These are phyloP conservation scores for Ophiodon elongatus DNA, from an alignment of 2,113 vertebrate genomes.

Conservation along the genomic window DNA sequence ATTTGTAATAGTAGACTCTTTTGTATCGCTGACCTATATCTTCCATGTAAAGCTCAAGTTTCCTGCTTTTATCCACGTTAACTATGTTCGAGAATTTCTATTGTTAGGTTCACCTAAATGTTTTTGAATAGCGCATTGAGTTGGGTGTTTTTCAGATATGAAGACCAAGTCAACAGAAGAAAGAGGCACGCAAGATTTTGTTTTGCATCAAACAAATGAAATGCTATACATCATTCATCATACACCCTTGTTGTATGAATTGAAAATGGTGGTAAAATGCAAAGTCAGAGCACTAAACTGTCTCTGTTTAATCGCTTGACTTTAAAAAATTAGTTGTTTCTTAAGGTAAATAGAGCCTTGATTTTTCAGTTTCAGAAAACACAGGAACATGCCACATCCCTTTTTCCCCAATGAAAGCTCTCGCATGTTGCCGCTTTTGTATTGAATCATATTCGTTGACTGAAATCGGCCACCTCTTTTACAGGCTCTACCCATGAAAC, in stretches of 20 bases:
- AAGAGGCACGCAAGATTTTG: background rate
- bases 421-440: background rate
- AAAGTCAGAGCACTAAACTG: background rate
- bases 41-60: constrained; percentile 17
- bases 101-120: constrained; percentile 10
- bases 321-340: no score
- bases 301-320: background rate
- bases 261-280: background rate
- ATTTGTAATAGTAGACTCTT: constrained; percentile 3
- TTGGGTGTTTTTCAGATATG: background rate
- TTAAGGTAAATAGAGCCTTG: background rate
- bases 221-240: constrained; percentile 25
- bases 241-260: background rate
- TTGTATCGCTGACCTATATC: background rate
- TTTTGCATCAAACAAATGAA: constrained; percentile 10
- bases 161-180: constrained; percentile 30
- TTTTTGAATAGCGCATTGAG: no score
- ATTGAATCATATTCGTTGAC: background rate
- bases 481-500: constrained; percentile 65
- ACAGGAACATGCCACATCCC: background rate
- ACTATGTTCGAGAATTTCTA: background rate
- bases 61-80: constrained; percentile 13
- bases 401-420: background rate
- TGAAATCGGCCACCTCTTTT: background rate
- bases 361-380: background rate